phyloP scores from a whole-genome alignment of 2,113 vertebrate species.

The Asarcornis scutulata region DNA sequence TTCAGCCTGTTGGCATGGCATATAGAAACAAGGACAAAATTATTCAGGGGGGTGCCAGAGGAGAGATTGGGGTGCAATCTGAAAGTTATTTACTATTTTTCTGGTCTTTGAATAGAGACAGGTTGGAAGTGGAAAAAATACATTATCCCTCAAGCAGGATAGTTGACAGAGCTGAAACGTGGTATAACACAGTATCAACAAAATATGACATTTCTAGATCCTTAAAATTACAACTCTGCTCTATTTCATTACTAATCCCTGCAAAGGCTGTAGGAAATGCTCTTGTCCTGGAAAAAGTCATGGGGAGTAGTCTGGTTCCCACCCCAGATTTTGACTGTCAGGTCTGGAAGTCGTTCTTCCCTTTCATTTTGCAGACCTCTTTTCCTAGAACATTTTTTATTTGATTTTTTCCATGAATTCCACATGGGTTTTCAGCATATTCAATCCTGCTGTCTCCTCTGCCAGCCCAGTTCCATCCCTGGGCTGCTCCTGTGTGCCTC shows the following conservation, averaged over 20 bases:
- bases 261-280: neutral
- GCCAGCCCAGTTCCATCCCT: neutral
- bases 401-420: neutral
- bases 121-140: neutral
- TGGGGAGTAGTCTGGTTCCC: neutral
- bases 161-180: neutral
- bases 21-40: neutral
- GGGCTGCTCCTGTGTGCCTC: conserved; percentile 31
- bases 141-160: neutral
- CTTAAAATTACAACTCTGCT: rapidly evolving
- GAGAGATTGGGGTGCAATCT: neutral
- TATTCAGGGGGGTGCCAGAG: neutral
- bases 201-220: neutral
- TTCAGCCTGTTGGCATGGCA: neutral
- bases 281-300: neutral
- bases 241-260: neutral
- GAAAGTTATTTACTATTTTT: neutral
- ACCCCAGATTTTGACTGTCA: neutral
- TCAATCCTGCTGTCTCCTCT: neutral
- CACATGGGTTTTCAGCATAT: neutral
- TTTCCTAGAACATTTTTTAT: neutral
- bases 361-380: neutral
- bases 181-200: neutral
- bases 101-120: neutral
- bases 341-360: neutral